Percentiles rank a stretch among this genome's conserved stretches.
phyloP scores from a whole-genome alignment of 2,113 vertebrate species.

The Fulica atra region DNA sequence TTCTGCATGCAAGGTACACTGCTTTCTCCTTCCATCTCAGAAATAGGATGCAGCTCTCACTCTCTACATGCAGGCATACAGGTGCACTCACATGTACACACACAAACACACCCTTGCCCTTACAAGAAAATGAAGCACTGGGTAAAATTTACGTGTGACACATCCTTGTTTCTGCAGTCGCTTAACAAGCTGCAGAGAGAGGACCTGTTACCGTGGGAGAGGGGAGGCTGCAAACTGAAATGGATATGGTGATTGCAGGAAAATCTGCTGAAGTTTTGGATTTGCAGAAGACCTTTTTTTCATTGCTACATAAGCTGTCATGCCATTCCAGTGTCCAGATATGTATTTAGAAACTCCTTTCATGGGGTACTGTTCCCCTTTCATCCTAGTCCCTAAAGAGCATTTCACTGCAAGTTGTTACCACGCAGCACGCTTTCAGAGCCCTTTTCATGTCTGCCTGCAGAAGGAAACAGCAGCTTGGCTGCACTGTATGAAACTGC shows the following conservation, averaged over 20 bases:
- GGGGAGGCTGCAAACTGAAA: not conserved
- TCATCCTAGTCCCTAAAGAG: not conserved
- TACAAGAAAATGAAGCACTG: not conserved
- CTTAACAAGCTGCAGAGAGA: not conserved
- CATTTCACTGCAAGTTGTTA: not conserved
- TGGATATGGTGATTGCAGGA: not conserved
- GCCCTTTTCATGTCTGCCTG: not conserved
- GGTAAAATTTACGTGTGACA: not conserved
- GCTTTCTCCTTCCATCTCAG: not conserved
- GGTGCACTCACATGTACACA: rapidly evolving
- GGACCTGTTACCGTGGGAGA: not conserved
- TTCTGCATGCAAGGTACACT: not conserved
- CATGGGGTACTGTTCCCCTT: not conserved
- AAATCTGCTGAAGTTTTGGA: not conserved
- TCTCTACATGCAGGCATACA: not conserved
- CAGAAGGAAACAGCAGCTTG: not conserved
- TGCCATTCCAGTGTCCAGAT: not conserved
- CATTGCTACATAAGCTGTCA: not conserved
- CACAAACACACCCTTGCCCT: not conserved
- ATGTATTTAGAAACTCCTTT: not conserved
- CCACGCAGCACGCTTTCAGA: not conserved
- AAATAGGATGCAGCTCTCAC: not conserved
- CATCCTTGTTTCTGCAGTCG: not conserved
- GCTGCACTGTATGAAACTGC: not conserved
- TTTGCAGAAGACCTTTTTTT: not conserved